These are phyloP conservation scores for Emmelina monodactyla DNA, from an alignment of 2,888 invertebrate genomes.

Conservation along the genomic window DNA sequence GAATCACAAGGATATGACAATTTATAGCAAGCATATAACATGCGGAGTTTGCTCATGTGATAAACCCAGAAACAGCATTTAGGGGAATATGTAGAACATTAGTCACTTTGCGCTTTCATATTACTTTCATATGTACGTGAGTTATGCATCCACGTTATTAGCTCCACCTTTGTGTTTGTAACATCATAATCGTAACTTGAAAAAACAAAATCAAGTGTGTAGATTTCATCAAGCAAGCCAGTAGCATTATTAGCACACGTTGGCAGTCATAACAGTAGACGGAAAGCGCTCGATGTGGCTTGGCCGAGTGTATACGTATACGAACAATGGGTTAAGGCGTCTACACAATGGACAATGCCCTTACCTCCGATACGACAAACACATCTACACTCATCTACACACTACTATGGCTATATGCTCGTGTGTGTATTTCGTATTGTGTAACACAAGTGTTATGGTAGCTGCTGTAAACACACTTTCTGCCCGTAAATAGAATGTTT, in stretches of 20 bases:
- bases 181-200: too few relatives aligned
- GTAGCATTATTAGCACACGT: conserved; percentile 5
- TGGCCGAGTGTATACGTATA: conserved; percentile 13
- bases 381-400: conserved; percentile 47
- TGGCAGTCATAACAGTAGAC: conserved; percentile 40
- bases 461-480: conserved; percentile 4
- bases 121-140: background rate
- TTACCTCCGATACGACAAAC: conserved; percentile 44
- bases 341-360: conserved; percentile 61
- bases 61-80: conserved; percentile 27
- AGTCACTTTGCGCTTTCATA: conserved; percentile 16
- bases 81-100: conserved; percentile 22
- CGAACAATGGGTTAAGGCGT: conserved; percentile 52
- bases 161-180: too few relatives aligned
- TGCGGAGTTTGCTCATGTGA: conserved; percentile 32
- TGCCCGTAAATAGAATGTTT: background rate
- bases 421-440: conserved; percentile 31
- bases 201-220: too few relatives aligned
- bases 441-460: conserved; percentile 25
- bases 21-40: conserved; percentile 40
- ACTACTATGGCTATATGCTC: conserved; percentile 35
- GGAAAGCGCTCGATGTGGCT: conserved; percentile 39
- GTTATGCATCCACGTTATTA: too few relatives aligned
- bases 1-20: conserved; percentile 44
- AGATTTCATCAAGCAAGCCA: conserved; percentile 14